These are phyloP conservation scores for Cremastobaeus sp. DNA, from an alignment of 2,888 invertebrate species.

Conservation along the genomic window DNA sequence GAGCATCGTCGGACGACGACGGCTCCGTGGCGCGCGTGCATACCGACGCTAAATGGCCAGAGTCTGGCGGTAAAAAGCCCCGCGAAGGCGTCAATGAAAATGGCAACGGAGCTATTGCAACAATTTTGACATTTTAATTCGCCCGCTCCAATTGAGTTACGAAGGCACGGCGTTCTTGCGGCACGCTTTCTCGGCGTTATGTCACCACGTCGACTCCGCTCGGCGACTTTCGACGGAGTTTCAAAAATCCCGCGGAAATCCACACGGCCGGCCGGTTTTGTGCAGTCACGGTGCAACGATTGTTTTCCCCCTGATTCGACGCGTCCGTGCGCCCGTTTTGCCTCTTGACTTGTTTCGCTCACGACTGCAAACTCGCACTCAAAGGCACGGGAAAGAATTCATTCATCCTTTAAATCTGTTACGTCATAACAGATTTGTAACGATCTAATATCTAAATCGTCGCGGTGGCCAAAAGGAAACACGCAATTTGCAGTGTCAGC, in stretches of 20 bases:
- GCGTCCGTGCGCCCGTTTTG: too few species aligned
- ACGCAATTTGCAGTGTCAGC: slow-evolving; percentile 37
- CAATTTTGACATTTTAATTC: slow-evolving; percentile 31
- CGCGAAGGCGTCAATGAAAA: slow-evolving; percentile 35
- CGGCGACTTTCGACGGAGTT: too few species aligned
- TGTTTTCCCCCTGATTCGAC: too few species aligned
- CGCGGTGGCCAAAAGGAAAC: slow-evolving; percentile 22
- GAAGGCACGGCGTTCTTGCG: slow-evolving; percentile 21
- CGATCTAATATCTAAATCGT: slow-evolving; percentile 45
- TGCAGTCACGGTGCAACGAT: too few species aligned
- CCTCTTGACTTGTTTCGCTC: too few species aligned
- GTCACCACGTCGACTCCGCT: too few species aligned
- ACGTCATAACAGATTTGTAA: slow-evolving; percentile 42
- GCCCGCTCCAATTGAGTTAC: slow-evolving; percentile 22
- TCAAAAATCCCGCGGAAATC: too few species aligned
- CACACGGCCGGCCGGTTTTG: too few species aligned
- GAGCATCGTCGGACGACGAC: background rate
- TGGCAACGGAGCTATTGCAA: slow-evolving; percentile 26
- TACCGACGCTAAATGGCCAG: slow-evolving; percentile 41
- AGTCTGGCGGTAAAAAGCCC: slow-evolving; percentile 27
- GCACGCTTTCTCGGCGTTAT: too few species aligned
- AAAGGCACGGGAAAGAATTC: slow-evolving; percentile 30
- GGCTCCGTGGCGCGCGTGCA: too few species aligned
- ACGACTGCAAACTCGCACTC: background rate
- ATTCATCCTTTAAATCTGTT: slow-evolving; percentile 47